Evolutionary conservation across 2,888 invertebrate species (phyloP).

Genomic region (Rhingia rostrata): DNA sequence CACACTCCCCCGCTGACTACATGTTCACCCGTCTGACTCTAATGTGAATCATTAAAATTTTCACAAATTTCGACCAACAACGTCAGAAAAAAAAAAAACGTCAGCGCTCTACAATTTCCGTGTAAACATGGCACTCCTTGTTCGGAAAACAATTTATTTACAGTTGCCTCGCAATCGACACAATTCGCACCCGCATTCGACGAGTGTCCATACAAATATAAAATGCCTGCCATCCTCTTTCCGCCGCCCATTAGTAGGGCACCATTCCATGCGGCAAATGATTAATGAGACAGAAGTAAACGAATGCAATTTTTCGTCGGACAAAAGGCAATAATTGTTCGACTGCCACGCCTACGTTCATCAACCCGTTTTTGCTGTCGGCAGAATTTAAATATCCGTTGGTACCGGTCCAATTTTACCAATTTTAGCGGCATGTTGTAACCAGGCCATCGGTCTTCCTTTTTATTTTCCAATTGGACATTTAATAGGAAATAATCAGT

Average conservation of each 20-base stretch:
- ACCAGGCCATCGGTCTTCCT: constrained; percentile 2
- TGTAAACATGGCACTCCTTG: constrained; percentile 45
- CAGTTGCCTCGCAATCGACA: constrained; percentile 54
- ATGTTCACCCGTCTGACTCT: constrained; percentile 45
- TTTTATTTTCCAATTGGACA: constrained; percentile 48
- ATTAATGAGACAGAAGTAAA: constrained; percentile 68
- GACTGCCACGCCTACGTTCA: constrained; percentile 48
- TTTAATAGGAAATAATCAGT: constrained; percentile 71
- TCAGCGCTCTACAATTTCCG: constrained; percentile 31
- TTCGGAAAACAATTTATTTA: constrained; percentile 63
- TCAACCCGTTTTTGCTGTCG: constrained; percentile 13
- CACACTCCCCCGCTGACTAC: constrained; percentile 3
- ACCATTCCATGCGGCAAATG: constrained; percentile 34
- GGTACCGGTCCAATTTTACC: constrained; percentile 12
- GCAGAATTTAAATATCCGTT: constrained; percentile 50
- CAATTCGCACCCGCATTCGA: constrained; percentile 11
- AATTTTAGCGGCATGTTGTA: neutral
- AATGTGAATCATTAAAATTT: constrained; percentile 59
- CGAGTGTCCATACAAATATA: neutral
- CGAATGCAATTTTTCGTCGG: constrained; percentile 54
- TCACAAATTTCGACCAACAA: constrained; percentile 27
- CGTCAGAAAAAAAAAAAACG: constrained; percentile 22
- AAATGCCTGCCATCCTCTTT: neutral
- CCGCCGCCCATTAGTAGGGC: neutral
- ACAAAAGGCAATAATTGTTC: constrained; percentile 64